A percentile compares a stretch with the other conserved stretches of the same genome.
phyloP scores from a whole-genome alignment of 2,113 vertebrate genomes.

The Trichechus manatus region DNA sequence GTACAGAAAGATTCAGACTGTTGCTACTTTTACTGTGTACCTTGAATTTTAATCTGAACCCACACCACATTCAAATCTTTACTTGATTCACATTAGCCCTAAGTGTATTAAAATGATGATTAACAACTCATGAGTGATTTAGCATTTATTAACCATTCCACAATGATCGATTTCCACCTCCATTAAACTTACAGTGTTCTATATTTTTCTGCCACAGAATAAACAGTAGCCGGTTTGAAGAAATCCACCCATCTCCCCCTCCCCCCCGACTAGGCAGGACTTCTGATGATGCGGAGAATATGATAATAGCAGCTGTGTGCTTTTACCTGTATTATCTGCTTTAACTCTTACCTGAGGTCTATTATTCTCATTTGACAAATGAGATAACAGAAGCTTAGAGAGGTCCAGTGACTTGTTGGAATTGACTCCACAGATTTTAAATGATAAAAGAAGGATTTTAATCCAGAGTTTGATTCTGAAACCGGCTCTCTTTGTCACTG shows the following conservation, averaged over 20 bases:
- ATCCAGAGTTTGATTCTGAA: not conserved
- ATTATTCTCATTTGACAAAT: not conserved
- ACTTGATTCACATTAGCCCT: not conserved
- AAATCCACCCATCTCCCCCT: not conserved
- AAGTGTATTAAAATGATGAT: not conserved
- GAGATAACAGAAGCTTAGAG: accelerated
- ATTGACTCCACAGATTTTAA: too few species aligned
- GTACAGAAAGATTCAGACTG: not conserved
- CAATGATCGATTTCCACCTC: not conserved
- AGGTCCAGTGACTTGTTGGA: accelerated
- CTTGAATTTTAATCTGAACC: not conserved
- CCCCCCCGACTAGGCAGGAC: accelerated
- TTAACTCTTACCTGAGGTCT: too few species aligned
- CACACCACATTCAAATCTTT: too few species aligned
- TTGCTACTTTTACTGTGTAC: accelerated
- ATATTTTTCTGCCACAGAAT: too few species aligned
- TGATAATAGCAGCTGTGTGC: accelerated
- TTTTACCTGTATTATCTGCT: accelerated
- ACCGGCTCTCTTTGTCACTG: not conserved
- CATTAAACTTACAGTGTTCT: too few species aligned
- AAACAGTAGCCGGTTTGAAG: not conserved
- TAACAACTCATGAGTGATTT: not conserved
- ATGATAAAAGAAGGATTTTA: not conserved
- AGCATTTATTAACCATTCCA: not conserved
- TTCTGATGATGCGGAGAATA: accelerated